Percentiles rank a stretch among this genome's conserved stretches.
phyloP scores from a whole-genome alignment of 2,113 vertebrate genomes.

The Serilophus lunatus region DNA sequence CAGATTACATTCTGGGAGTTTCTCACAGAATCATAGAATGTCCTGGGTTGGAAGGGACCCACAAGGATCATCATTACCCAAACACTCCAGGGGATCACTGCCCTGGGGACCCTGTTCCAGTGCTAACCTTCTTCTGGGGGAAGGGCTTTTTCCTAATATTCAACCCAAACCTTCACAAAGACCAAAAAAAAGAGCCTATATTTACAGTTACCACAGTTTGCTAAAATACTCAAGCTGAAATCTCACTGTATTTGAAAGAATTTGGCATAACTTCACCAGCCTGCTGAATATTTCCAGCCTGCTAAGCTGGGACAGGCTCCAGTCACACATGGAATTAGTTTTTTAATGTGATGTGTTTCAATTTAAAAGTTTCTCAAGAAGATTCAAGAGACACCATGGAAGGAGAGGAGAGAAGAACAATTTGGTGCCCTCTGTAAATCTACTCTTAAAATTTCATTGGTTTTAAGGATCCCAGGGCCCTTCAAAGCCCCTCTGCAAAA shows the following conservation, averaged over 20 bases:
- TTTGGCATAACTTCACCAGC: accelerated
- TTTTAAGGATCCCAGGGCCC: not conserved
- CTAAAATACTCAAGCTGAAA: not conserved
- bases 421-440: accelerated
- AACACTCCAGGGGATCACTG: no score
- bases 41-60: not conserved
- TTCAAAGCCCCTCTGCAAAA: not conserved
- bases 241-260: not conserved
- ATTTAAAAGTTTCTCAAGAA: not conserved
- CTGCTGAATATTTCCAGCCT: not conserved
- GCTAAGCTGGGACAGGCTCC: not conserved
- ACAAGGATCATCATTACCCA: not conserved
- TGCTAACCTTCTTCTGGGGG: not conserved
- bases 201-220: no score
- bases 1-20: not conserved
- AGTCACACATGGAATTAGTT: no score
- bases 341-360: accelerated
- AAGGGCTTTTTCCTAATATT: not conserved
- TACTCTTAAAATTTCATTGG: not conserved
- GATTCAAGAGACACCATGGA: no score
- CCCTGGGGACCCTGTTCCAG: not conserved
- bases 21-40: not conserved
- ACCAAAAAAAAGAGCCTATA: not conserved
- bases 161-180: not conserved
- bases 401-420: not conserved